These are phyloP conservation scores for Hoplostethus atlanticus DNA, from an alignment of 2,797 vertebrate species.

Conservation along the genomic window DNA sequence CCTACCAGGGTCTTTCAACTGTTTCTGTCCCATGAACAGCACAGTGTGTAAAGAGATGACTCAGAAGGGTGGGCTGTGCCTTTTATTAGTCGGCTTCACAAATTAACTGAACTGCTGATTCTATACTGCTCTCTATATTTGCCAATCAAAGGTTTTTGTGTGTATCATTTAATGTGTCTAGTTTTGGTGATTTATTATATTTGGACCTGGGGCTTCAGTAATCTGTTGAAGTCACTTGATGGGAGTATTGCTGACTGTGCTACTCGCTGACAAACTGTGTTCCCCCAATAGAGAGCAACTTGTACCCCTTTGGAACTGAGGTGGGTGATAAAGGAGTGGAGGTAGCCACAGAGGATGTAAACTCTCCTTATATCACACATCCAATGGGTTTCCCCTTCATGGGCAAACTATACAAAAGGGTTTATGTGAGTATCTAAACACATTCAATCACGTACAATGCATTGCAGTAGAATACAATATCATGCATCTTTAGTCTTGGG, in stretches of 20 bases:
- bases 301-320: slow-evolving; percentile 85
- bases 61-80: slow-evolving; percentile 78
- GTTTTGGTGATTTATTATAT: not conserved
- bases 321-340: slow-evolving; percentile 79
- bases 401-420: slow-evolving; percentile 81
- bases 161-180: not conserved
- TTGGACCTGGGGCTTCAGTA: not conserved
- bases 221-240: not conserved
- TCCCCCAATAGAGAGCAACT: slow-evolving; percentile 75
- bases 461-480: not conserved
- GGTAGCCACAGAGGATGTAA: slow-evolving; percentile 79
- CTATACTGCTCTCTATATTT: not conserved
- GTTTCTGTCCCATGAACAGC: slow-evolving; percentile 74
- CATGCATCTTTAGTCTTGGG: too few relatives aligned
- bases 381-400: slow-evolving; percentile 83
- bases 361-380: slow-evolving; percentile 85
- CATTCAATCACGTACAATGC: not conserved
- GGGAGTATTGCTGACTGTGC: not conserved
- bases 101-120: not conserved
- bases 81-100: slow-evolving; percentile 20
- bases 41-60: slow-evolving; percentile 59
- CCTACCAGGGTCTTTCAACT: slow-evolving; percentile 80
- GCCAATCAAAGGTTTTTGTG: not conserved
- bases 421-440: slow-evolving; percentile 83
- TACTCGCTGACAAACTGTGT: slow-evolving; percentile 25